Percentiles rank a stretch among this genome's conserved stretches.
phyloP scores from a whole-genome alignment of 1,140 invertebrate genomes.

The Papilio glaucus region DNA sequence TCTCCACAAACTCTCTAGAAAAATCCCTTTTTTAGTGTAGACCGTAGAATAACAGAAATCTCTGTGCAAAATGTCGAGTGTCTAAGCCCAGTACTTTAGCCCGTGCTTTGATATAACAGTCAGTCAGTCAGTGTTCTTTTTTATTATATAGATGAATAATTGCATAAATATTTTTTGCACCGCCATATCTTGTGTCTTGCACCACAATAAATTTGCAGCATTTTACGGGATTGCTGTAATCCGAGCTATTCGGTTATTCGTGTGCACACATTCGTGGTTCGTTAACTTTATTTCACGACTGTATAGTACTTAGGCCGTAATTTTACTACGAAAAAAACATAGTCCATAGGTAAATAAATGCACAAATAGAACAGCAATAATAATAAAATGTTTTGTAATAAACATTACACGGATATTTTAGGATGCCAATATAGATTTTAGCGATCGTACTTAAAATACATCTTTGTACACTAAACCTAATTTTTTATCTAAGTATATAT shows the following conservation, averaged over 20 bases:
- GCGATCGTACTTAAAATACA: too few species aligned
- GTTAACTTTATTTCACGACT: conserved; percentile 80
- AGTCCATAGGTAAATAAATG: background rate
- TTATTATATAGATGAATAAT: too few species aligned
- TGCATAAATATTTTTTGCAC: background rate
- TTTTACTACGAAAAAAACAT: conserved; percentile 43
- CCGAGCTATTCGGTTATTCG: conserved; percentile 74
- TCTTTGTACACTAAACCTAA: too few species aligned
- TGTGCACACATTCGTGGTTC: conserved; percentile 78
- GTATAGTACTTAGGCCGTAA: conserved; percentile 74
- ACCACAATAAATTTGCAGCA: conserved; percentile 71
- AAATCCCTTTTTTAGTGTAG: too few species aligned
- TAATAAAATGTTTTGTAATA: background rate
- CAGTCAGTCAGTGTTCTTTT: too few species aligned
- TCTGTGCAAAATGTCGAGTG: too few species aligned
- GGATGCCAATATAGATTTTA: background rate
- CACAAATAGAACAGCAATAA: background rate
- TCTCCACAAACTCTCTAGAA: too few species aligned
- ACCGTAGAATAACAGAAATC: too few species aligned
- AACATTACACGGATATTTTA: background rate
- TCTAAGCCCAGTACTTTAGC: too few species aligned
- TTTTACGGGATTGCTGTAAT: conserved; percentile 79
- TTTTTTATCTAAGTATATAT: too few species aligned
- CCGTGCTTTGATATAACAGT: too few species aligned
- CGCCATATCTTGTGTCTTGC: conserved; percentile 45